phyloP scores from a whole-genome alignment of 2,113 vertebrate species.

The Rostratula benghalensis region DNA sequence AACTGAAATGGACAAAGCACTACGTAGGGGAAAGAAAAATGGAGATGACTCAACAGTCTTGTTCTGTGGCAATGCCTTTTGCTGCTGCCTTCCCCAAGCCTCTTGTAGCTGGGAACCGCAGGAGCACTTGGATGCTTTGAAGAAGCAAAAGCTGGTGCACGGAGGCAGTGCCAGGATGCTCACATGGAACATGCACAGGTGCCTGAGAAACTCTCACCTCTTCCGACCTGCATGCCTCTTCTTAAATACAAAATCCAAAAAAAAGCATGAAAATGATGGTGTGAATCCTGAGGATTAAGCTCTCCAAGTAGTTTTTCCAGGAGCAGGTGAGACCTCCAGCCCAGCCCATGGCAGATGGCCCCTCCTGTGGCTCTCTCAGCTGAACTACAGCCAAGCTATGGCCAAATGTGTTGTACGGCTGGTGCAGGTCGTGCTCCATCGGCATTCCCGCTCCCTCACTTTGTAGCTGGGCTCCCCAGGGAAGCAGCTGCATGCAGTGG shows the following conservation, averaged over 20 bases:
- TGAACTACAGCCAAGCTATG: neutral
- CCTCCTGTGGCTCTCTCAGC: neutral
- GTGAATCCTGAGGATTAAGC: fast-evolving
- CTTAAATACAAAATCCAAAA: neutral
- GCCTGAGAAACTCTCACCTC: neutral
- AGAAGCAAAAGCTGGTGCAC: neutral
- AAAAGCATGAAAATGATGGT: neutral
- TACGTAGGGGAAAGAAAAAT: neutral
- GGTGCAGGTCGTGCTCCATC: fast-evolving
- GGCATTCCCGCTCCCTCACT: neutral
- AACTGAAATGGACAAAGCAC: neutral
- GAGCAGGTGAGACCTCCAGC: neutral
- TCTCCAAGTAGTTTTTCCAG: neutral
- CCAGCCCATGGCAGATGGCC: neutral
- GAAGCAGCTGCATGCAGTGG: neutral
- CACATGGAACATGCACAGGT: fast-evolving
- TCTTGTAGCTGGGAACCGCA: neutral
- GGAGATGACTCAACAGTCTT: neutral
- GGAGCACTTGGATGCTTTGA: neutral
- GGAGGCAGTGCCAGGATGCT: neutral
- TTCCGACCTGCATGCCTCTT: neutral
- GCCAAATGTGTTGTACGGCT: fast-evolving
- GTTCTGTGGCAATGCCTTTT: neutral
- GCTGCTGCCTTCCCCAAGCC: neutral
- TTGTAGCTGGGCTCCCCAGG: neutral